Base-by-base conservation (phyloP, 2,888 invertebrate species). In the Saturnia pavonia region DNA sequence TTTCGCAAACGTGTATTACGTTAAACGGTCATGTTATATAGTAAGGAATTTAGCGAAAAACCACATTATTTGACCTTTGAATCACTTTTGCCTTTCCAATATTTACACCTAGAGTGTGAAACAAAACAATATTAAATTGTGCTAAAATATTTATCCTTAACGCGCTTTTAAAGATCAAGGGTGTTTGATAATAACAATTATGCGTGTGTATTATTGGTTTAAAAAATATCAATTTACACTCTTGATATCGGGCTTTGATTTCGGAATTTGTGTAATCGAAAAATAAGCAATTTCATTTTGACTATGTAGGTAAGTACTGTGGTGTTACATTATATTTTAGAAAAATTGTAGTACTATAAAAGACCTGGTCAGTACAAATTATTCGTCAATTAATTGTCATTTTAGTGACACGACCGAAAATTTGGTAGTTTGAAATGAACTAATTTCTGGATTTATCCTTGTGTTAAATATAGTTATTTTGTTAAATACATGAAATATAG, bases 91-190 rank as follows among this genome's bases (percentile, higher is more conserved):
- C 77, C 75, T 78, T 79, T 76, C 73, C 74, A 79, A 74, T 74
- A 73, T 69, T 70, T 60, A 67, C 69, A 69, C 71, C 72, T 71
- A 74, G 77, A 69, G 71, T 71, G 76, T 76, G 69, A 74, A 76
- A 74, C 70, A 74, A 75, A 69, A 71, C 67, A 69, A 67, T 68
- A 71, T 72, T 73, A 72, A 78, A 77, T 76, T 74, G 75, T 74
- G 76, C 72, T 83, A 83, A 85, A 81, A 80, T 79, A 70, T 75
- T 71, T 83, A 84, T 84, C 83, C 85, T 87, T 86, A 78, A 75
- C 70, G 43, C 27, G 70, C 71, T 74, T 75, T 76, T 77, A 77
- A 89, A 90, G 86, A 84, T 88, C 90, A 90, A 88, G 89, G 88
- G 77, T 77, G 75, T 40, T 54, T 57, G 42, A 73, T 34, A n/a